Conservation (phyloP, 64 coral and sea anemone species). For the Porites australiensis region DNA sequence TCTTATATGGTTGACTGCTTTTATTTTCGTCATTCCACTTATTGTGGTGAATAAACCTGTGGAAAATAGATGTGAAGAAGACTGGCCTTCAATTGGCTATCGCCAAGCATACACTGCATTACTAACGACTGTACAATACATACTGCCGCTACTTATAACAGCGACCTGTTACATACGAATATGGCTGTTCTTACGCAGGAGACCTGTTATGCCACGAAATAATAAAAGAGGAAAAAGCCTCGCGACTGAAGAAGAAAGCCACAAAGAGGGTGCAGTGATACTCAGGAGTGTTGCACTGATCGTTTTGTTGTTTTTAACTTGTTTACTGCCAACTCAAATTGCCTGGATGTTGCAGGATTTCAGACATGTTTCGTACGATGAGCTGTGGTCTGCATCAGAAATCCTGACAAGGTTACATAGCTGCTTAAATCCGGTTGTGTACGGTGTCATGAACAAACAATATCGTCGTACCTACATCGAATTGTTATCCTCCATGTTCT, state of each 20-base stretch:
- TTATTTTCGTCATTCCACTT: constrained; percentile 72
- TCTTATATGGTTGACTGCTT: constrained; percentile 74
- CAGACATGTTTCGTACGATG: background rate
- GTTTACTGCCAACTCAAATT: constrained; percentile 69
- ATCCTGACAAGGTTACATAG: constrained; percentile 32
- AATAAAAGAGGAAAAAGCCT: background rate
- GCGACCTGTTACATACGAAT: constrained; percentile 78
- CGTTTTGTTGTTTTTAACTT: constrained; percentile 61
- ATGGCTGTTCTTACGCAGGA: constrained; percentile 48
- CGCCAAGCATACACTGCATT: constrained; percentile 71
- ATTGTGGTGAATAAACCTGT: constrained; percentile 60
- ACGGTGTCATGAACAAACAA: constrained; percentile 66
- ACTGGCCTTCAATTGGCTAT: constrained; percentile 57
- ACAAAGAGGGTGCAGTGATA: constrained; percentile 70
- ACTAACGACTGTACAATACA: constrained; percentile 68
- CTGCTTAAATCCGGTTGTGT: constrained; percentile 82
- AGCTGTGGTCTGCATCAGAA: constrained; percentile 10
- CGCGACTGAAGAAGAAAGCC: constrained; percentile 20
- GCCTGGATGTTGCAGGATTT: constrained; percentile 70
- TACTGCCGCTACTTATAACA: constrained; percentile 71
- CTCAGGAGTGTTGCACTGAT: constrained; percentile 75
- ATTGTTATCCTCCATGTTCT: constrained; percentile 40
- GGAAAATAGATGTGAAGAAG: constrained; percentile 43
- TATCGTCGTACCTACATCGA: constrained; percentile 74
- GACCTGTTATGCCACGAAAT: background rate